These are phyloP conservation scores for Neoseiulus cucumeris DNA, from an alignment of 1,140 invertebrate species.

Conservation along the genomic window DNA sequence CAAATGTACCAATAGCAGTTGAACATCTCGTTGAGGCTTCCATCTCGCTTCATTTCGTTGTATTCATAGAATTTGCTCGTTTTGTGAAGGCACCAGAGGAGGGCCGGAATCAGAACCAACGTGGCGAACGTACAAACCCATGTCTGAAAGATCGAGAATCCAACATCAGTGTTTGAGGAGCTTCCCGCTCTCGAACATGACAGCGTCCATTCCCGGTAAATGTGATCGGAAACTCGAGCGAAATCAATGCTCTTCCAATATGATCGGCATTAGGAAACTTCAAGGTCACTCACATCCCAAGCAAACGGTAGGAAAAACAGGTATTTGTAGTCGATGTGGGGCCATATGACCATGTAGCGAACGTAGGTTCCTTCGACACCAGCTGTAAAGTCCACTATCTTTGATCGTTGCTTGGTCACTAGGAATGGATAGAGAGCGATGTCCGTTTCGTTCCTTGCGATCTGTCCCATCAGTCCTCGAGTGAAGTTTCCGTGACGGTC, in stretches of 20 bases:
- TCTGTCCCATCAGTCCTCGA: not conserved
- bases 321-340: slow-evolving; percentile 43
- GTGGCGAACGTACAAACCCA: slow-evolving; percentile 53
- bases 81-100: slow-evolving; percentile 50
- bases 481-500: not conserved
- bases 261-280: slow-evolving; percentile 2
- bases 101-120: slow-evolving; percentile 49
- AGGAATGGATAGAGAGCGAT: slow-evolving; percentile 1
- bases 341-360: slow-evolving; percentile 38
- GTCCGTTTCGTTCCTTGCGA: not conserved
- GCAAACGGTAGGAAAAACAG: slow-evolving; percentile 68
- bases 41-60: slow-evolving; percentile 22
- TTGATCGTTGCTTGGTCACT: not conserved
- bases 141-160: slow-evolving; percentile 36
- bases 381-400: not conserved
- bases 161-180: not conserved
- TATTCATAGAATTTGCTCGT: slow-evolving; percentile 46
- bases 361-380: not conserved
- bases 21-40: slow-evolving; percentile 35
- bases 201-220: not conserved
- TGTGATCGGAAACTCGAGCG: too few species aligned
- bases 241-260: not conserved
- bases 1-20: slow-evolving; percentile 57
- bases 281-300: slow-evolving; percentile 24
- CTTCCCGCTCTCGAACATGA: not conserved